A percentile compares a stretch with the other conserved stretches of the same genome.
Evolutionary conservation across 2,113 vertebrate genomes (phyloP).

Genomic region (Prunella himalayana): DNA sequence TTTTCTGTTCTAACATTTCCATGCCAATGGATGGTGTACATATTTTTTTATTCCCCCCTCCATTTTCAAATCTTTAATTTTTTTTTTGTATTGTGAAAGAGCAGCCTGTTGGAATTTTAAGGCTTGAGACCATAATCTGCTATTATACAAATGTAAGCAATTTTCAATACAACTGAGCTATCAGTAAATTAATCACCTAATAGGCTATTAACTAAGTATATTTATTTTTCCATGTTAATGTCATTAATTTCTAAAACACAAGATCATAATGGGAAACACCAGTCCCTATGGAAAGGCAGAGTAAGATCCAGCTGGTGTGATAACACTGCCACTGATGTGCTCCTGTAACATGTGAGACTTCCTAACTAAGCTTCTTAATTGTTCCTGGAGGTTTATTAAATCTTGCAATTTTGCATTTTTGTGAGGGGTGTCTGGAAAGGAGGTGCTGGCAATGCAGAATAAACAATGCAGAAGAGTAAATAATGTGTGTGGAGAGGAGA

Average conservation of each 20-base stretch:
- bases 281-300: neutral
- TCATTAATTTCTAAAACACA: neutral
- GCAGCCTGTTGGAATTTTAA: neutral
- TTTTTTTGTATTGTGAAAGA: neutral
- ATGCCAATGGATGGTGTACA: neutral
- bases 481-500: neutral
- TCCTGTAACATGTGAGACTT: neutral
- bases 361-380: neutral
- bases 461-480: neutral
- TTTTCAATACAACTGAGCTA: neutral
- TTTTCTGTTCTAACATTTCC: neutral
- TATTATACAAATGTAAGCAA: neutral
- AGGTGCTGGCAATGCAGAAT: neutral
- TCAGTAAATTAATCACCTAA: neutral
- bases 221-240: neutral
- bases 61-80: neutral
- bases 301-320: neutral
- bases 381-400: neutral
- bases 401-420: neutral
- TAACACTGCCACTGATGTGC: neutral
- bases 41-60: fast-evolving
- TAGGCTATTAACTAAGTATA: neutral
- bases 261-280: neutral
- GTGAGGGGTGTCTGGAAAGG: neutral
- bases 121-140: neutral